A percentile compares a stretch with the other conserved stretches of the same genome.
Conservation (phyloP, 2,888 invertebrate genomes). For the Tiliacea citrago region DNA sequence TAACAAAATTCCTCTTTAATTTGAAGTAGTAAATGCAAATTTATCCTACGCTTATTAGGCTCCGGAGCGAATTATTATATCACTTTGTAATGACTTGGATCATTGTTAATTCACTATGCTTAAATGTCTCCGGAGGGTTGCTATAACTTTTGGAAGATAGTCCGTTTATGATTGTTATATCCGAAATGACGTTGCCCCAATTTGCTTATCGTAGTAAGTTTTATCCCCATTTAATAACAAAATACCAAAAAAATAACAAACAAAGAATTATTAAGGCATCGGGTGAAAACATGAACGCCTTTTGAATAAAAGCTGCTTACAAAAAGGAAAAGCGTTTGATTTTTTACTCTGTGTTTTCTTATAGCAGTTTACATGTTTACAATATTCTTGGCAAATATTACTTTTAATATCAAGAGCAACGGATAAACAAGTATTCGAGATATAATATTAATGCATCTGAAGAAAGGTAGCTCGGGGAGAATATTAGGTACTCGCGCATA, state of each 20-base stretch:
- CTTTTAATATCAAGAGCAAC: slow-evolving; percentile 10
- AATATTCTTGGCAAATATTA: slow-evolving; percentile 4
- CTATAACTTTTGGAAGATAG: neutral
- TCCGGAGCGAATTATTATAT: slow-evolving; percentile 44
- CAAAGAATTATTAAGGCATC: neutral
- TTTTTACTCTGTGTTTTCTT: neutral
- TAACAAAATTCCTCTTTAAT: slow-evolving; percentile 53
- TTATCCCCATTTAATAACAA: neutral
- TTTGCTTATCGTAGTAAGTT: neutral
- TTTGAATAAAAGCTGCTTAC: slow-evolving; percentile 2
- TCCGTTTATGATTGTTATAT: neutral
- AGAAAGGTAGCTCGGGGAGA: slow-evolving; percentile 31
- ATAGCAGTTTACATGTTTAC: slow-evolving; percentile 3
- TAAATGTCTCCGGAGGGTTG: slow-evolving; percentile 1
- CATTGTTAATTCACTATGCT: slow-evolving; percentile 23
- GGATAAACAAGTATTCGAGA: slow-evolving; percentile 17
- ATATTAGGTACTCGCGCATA: slow-evolving; percentile 22
- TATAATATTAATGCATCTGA: slow-evolving; percentile 14
- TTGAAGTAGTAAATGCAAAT: slow-evolving; percentile 55
- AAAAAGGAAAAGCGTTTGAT: neutral
- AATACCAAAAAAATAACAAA: neutral
- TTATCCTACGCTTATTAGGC: slow-evolving; percentile 53
- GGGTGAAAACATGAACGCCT: neutral
- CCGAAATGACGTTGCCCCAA: neutral
- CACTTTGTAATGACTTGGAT: slow-evolving; percentile 48